Percentiles rank a stretch among this genome's conserved stretches.
Evolutionary conservation across 2,113 vertebrate species (phyloP).

Genomic region (Peromyscus californicus): DNA sequence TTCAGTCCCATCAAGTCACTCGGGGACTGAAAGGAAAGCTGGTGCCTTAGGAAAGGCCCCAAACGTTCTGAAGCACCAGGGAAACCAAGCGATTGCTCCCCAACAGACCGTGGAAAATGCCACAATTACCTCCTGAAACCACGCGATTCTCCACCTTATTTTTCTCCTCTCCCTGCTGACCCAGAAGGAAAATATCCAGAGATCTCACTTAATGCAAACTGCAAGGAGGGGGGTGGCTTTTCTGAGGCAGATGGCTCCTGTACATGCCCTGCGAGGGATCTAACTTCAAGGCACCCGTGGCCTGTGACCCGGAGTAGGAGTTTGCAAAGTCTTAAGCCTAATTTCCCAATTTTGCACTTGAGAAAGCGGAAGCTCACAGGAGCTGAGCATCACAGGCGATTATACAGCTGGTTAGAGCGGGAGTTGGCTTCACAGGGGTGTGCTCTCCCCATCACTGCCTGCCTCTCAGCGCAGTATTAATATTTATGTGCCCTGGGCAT

Average conservation of each 20-base stretch:
- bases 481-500: background rate
- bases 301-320: background rate
- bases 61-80: constrained; percentile 66
- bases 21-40: constrained; percentile 76
- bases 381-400: background rate
- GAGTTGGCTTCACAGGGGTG: background rate
- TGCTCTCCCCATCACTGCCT: background rate
- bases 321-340: background rate
- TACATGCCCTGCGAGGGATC: background rate
- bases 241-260: background rate
- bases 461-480: background rate
- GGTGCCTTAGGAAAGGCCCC: constrained; percentile 47
- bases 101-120: constrained; percentile 77
- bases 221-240: background rate
- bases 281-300: background rate
- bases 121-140: background rate
- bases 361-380: background rate
- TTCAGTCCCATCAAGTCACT: constrained; percentile 81
- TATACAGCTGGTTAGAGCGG: background rate
- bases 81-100: constrained; percentile 73
- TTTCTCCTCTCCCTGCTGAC: background rate
- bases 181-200: background rate
- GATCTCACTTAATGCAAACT: background rate
- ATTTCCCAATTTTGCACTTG: background rate
- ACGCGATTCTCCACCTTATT: background rate